Base-by-base conservation (phyloP, 2,113 vertebrate species). In the cattle (Bos taurus) region DNA sequence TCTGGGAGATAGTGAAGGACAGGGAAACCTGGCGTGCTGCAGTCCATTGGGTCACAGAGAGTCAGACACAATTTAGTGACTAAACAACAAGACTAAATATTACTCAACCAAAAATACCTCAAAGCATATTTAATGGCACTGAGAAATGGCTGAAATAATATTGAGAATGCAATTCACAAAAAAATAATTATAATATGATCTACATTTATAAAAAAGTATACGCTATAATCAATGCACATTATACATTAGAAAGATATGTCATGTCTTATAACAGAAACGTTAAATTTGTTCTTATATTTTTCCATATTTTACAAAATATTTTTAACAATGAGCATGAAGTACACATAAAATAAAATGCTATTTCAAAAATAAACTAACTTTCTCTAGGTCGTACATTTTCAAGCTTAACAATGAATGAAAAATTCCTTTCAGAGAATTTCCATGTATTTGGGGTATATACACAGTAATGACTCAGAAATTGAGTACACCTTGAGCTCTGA, bases 351-450 rank as follows among this genome's bases (percentile, higher is more conserved):
- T 54, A 77, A 93, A 83, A 86, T 94, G 81, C 14, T 67, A 52
- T 48, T 87, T 96, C 57, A 88, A 85, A 95, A 81, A 87, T 93
- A 67, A 93, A 21, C 23, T 36, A 96, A 40, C 50, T 57, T 91
- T 83, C 57, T 71, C 89, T 60, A 74, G 81, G 16, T 62, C 60
- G 81, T 21, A 88, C 19, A 90, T 64, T 84, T 91, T 67, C 64
- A 84, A 64, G 25, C 46, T 54, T 80, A 93, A 60, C 30, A 90
- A 84, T 77, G 46, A 86, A 86, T 81, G 40, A 80, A 86, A 86
- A 85, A 30, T 1, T 26, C 62, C 48, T 48, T 85, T 46, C 33
- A 26, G 23, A 82, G 13, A 92, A 83, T 74, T 84, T 59, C 43
- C 2, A 50, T 46, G 26, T 74, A 46, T 30, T 80, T 50, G 48